These are phyloP conservation scores for Meloidogyne chitwoodi DNA, from an alignment of 1,140 invertebrate species.

Conservation along the genomic window DNA sequence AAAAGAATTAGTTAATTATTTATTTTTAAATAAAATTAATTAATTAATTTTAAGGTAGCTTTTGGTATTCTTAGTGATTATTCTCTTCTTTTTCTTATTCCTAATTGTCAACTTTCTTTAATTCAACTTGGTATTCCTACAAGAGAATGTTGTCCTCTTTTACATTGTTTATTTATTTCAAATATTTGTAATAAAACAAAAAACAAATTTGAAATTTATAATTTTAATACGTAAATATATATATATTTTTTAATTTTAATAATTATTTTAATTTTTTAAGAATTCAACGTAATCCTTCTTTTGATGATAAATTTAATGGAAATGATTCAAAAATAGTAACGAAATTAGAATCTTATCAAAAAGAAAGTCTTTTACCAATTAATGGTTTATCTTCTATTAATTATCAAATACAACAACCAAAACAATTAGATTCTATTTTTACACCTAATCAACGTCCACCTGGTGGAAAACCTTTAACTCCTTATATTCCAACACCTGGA, in stretches of 20 bases:
- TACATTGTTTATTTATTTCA: constrained; percentile 11
- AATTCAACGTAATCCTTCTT: not conserved
- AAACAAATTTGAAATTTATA: not conserved
- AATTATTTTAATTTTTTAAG: not conserved
- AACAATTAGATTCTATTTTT: not conserved
- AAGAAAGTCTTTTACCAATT: not conserved
- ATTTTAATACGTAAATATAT: not conserved
- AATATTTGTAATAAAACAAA: not conserved
- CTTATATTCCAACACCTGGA: constrained; percentile 13
- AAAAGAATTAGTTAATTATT: constrained; percentile 6
- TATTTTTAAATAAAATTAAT: not conserved
- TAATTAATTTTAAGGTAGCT: not conserved
- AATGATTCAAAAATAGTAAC: not conserved
- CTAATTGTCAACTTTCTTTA: not conserved
- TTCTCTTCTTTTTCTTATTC: constrained; percentile 6
- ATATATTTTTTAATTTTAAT: not conserved
- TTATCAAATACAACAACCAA: not conserved
- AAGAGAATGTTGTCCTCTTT: not conserved
- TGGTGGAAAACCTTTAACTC: constrained; percentile 4
- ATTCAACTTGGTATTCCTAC: constrained; percentile 2
- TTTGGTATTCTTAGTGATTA: not conserved
- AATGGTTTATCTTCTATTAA: not conserved
- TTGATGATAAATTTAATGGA: not conserved
- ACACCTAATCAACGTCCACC: constrained; percentile 1
- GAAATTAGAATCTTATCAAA: not conserved